These are phyloP conservation scores for Formica exsecta DNA, from an alignment of 1,140 invertebrate genomes.

Conservation along the genomic window DNA sequence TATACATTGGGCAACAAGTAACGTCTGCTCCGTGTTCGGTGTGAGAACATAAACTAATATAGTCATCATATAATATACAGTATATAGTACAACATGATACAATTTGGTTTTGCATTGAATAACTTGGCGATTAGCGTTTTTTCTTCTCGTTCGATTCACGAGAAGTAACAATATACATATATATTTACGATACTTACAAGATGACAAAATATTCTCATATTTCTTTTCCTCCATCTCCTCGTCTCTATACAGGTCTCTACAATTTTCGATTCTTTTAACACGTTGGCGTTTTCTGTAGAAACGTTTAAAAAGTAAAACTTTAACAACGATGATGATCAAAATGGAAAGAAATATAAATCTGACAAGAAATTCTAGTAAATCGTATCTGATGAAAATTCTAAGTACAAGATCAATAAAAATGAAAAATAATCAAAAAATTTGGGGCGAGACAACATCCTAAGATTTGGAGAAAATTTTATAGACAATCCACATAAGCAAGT, in stretches of 20 bases:
- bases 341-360: not conserved
- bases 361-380: not conserved
- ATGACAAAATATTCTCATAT: constrained; percentile 51
- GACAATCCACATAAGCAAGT: constrained; percentile 1
- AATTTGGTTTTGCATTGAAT: constrained; percentile 71
- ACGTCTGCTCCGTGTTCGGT: constrained; percentile 53
- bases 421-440: constrained; percentile 1
- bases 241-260: constrained; percentile 27
- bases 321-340: not conserved
- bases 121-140: constrained; percentile 64
- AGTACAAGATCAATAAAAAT: constrained; percentile 40
- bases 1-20: constrained; percentile 68
- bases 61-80: constrained; percentile 71
- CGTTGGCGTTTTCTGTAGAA: not conserved
- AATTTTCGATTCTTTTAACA: constrained; percentile 26
- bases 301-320: not conserved
- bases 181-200: constrained; percentile 48
- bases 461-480: not conserved
- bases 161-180: constrained; percentile 62
- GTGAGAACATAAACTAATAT: constrained; percentile 63
- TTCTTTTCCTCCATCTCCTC: not conserved
- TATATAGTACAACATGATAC: constrained; percentile 78
- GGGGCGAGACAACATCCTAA: not conserved
- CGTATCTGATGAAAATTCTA: constrained; percentile 13
- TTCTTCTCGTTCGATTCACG: constrained; percentile 40